Evolutionary conservation across 2,888 invertebrate species (phyloP).

Genomic region (Chrysolina americana): DNA sequence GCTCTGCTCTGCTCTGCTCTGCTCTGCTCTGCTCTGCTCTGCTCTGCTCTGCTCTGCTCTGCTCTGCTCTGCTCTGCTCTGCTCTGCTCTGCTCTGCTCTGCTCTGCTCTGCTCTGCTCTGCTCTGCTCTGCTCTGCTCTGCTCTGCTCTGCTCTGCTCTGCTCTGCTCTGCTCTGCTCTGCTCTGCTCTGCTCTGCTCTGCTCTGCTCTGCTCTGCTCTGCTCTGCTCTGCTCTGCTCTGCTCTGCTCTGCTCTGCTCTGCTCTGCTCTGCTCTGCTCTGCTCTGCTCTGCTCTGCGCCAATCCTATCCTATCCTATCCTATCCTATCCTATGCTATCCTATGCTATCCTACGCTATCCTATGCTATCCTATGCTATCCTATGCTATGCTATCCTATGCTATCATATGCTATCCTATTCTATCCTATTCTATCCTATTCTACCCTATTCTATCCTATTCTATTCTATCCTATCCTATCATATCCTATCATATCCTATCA

Average conservation of each 20-base stretch:
- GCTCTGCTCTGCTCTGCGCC: conserved; percentile 11
- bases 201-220: conserved; percentile 22
- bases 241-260: conserved; percentile 22
- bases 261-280: conserved; percentile 22
- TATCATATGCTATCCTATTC: conserved; percentile 34
- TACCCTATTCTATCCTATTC: conserved; percentile 32
- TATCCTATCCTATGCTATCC: conserved; percentile 34
- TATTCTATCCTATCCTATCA: background rate
- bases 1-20: too few species aligned
- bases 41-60: too few species aligned
- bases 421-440: conserved; percentile 31
- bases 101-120: too few species aligned
- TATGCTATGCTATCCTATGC: conserved; percentile 29
- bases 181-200: too few species aligned
- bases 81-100: too few species aligned
- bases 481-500: too few species aligned
- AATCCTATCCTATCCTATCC: conserved; percentile 33
- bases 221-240: conserved; percentile 20
- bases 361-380: conserved; percentile 32
- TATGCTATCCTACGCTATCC: conserved; percentile 34
- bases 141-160: too few species aligned
- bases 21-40: too few species aligned
- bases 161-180: too few species aligned
- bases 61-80: too few species aligned
- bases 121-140: too few species aligned